Evolutionary conservation across 2,113 vertebrate genomes (phyloP).

Genomic region (Myotis lucifugus): DNA sequence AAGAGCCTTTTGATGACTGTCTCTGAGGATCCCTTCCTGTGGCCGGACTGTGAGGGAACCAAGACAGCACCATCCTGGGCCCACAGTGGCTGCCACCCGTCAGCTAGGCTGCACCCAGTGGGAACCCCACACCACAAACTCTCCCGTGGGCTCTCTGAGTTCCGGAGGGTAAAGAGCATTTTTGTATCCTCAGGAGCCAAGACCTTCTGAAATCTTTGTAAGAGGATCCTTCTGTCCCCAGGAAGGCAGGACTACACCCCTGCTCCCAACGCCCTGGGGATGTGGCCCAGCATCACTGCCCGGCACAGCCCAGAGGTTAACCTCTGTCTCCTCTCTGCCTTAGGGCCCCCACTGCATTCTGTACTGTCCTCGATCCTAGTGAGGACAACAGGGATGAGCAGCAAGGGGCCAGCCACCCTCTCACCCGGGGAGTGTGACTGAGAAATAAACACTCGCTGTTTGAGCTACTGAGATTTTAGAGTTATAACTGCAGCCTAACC

Average conservation of each 20-base stretch:
- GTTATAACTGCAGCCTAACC: neutral
- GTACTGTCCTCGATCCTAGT: neutral
- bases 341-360: neutral
- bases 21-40: neutral
- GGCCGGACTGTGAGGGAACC: no score
- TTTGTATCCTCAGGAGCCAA: neutral
- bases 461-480: neutral
- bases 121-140: accelerated
- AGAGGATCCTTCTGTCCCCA: neutral
- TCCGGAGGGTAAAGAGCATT: no score
- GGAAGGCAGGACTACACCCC: neutral
- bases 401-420: neutral
- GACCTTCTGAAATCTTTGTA: neutral
- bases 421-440: neutral
- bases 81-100: no score
- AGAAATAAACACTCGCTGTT: no score
- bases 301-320: no score
- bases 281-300: neutral
- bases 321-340: neutral
- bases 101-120: no score
- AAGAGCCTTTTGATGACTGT: neutral
- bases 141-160: neutral
- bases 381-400: neutral
- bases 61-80: no score
- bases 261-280: neutral